phyloP scores from a whole-genome alignment of 1,140 invertebrate species.

The Eupeodes corollae region DNA sequence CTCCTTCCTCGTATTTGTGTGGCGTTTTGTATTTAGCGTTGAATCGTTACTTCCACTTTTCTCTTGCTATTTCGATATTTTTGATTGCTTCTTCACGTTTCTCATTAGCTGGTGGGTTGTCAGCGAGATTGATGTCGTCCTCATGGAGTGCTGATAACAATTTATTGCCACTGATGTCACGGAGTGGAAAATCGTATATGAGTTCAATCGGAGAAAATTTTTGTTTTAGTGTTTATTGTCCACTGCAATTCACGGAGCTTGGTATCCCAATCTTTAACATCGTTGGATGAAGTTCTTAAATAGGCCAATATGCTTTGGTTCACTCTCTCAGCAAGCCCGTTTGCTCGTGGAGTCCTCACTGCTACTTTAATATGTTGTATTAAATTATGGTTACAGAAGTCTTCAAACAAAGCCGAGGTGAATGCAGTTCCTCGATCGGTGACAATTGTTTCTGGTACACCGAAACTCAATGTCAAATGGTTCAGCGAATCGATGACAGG shows the following conservation, averaged over 20 bases:
- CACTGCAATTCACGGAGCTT: neutral
- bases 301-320: conserved; percentile 1
- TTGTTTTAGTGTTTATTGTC: neutral
- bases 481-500: neutral
- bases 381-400: neutral
- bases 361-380: conserved; percentile 3
- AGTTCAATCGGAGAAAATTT: conserved; percentile 1
- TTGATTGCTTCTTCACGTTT: neutral
- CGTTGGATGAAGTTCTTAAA: neutral
- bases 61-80: conserved; percentile 1
- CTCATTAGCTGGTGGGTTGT: neutral
- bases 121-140: neutral
- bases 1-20: neutral
- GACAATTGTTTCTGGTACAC: neutral
- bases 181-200: too few relatives aligned
- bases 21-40: conserved; percentile 3
- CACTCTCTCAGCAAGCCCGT: neutral
- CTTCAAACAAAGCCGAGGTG: conserved; percentile 1
- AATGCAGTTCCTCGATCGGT: conserved; percentile 2
- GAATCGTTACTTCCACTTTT: neutral
- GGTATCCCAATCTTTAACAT: neutral
- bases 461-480: neutral
- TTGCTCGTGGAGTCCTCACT: conserved; percentile 2
- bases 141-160: neutral
- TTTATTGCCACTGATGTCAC: conserved; percentile 1